Evolutionary conservation across 2,113 vertebrate species (phyloP).

Genomic region (Pagrus major): DNA sequence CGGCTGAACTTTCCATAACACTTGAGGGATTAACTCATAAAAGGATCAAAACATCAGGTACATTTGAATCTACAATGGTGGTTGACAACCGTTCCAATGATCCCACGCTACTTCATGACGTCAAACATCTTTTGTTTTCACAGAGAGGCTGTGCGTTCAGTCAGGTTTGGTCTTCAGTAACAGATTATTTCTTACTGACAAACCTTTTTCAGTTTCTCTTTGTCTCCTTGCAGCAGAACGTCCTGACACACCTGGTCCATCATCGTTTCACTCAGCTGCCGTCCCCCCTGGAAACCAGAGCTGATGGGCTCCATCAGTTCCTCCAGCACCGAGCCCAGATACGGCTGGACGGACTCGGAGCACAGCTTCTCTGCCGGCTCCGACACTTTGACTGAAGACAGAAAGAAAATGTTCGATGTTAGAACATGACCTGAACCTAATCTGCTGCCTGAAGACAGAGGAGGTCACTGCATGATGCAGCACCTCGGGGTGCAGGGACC

Average conservation of each 20-base stretch:
- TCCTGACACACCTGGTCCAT: conserved; percentile 87
- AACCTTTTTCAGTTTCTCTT: conserved; percentile 86
- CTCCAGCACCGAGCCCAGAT: conserved; percentile 90
- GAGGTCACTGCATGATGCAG: background rate
- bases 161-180: too few species aligned
- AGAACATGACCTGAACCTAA: too few species aligned
- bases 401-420: background rate
- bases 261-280: conserved; percentile 84
- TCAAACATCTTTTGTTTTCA: too few species aligned
- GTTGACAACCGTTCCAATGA: too few species aligned
- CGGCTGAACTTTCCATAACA: too few species aligned
- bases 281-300: conserved; percentile 89
- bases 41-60: too few species aligned
- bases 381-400: conserved; percentile 81
- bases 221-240: conserved; percentile 76
- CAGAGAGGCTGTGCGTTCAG: too few species aligned
- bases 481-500: background rate
- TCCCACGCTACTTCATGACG: too few species aligned
- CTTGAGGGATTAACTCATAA: too few species aligned
- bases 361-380: conserved; percentile 87
- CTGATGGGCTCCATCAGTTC: conserved; percentile 95
- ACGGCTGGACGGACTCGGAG: conserved; percentile 86
- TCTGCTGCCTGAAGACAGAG: background rate
- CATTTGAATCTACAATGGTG: too few species aligned
- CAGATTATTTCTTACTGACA: background rate